phyloP scores from a whole-genome alignment of 2,888 invertebrate genomes.

The Pollenia griseotomentosa region DNA sequence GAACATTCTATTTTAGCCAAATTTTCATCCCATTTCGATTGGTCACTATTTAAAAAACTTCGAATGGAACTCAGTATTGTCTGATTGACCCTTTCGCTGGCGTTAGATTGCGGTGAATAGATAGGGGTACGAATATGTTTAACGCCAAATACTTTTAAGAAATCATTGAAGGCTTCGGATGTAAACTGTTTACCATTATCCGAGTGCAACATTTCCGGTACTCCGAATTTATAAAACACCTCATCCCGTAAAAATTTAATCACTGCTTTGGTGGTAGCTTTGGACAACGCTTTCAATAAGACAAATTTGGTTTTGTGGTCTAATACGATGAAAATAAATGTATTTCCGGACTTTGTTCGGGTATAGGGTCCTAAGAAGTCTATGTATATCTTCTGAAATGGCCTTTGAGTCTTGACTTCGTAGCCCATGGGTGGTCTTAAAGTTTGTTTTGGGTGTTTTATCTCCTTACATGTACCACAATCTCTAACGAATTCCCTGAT shows the following conservation, averaged over 20 bases:
- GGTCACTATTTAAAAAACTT: background rate
- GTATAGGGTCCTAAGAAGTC: conserved; percentile 30
- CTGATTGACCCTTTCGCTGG: background rate
- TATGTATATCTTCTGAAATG: conserved; percentile 23
- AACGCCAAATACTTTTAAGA: too few relatives aligned
- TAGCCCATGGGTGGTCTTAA: conserved; percentile 20
- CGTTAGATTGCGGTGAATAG: background rate
- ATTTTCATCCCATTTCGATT: conserved; percentile 1
- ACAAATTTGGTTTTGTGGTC: conserved; percentile 34
- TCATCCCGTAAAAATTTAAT: too few relatives aligned
- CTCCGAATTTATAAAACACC: too few relatives aligned
- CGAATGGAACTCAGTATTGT: background rate
- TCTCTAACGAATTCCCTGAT: background rate
- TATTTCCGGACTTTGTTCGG: conserved; percentile 5
- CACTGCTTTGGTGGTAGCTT: background rate
- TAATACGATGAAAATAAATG: background rate
- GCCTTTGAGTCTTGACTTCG: background rate
- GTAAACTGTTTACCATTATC: too few relatives aligned
- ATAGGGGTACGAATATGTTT: background rate
- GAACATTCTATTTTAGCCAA: background rate
- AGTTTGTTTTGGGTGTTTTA: conserved; percentile 26
- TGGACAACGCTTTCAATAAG: background rate
- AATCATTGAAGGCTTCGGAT: too few relatives aligned
- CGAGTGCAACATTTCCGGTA: too few relatives aligned
- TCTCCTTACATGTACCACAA: conserved; percentile 21